Conservation (phyloP, 1,140 invertebrate genomes). For the Atopsyche davidsoni region DNA sequence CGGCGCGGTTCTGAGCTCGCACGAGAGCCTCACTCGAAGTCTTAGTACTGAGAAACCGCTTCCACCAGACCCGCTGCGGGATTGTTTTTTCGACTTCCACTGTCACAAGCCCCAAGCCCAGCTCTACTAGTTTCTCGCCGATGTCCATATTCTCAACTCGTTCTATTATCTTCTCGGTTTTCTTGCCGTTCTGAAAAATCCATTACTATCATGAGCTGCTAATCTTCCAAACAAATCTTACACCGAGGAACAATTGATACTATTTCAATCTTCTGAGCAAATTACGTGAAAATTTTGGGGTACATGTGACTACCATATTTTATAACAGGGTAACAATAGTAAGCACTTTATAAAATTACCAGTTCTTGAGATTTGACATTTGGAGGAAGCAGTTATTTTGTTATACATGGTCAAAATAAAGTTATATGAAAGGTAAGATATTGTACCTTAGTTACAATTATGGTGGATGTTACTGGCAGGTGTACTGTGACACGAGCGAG, state of each 20-base stretch:
- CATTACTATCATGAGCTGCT: neutral
- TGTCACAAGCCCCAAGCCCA: slow-evolving; percentile 16
- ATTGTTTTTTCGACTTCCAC: neutral
- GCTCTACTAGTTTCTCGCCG: slow-evolving; percentile 19
- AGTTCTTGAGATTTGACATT: too few species aligned
- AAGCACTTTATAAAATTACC: too few species aligned
- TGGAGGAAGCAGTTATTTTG: too few species aligned
- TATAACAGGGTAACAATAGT: too few species aligned
- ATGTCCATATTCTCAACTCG: slow-evolving; percentile 19
- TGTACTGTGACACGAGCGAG: slow-evolving; percentile 22
- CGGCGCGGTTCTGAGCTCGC: slow-evolving; percentile 17
- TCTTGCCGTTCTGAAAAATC: slow-evolving; percentile 7
- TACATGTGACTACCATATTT: too few species aligned
- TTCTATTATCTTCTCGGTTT: slow-evolving; percentile 12
- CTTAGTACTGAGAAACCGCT: slow-evolving; percentile 1
- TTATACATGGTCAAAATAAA: too few species aligned
- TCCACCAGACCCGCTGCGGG: slow-evolving; percentile 15
- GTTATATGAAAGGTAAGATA: slow-evolving; percentile 1
- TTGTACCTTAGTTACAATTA: slow-evolving; percentile 1
- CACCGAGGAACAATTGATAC: too few species aligned
- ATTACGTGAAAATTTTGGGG: too few species aligned
- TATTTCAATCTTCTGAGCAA: too few species aligned
- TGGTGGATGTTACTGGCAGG: slow-evolving; percentile 7
- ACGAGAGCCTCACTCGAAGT: slow-evolving; percentile 5
- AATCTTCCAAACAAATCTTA: too few species aligned